Percentiles rank a stretch among this genome's conserved stretches.
Conservation (phyloP, 2,888 invertebrate genomes). For the Thecophora atra region DNA sequence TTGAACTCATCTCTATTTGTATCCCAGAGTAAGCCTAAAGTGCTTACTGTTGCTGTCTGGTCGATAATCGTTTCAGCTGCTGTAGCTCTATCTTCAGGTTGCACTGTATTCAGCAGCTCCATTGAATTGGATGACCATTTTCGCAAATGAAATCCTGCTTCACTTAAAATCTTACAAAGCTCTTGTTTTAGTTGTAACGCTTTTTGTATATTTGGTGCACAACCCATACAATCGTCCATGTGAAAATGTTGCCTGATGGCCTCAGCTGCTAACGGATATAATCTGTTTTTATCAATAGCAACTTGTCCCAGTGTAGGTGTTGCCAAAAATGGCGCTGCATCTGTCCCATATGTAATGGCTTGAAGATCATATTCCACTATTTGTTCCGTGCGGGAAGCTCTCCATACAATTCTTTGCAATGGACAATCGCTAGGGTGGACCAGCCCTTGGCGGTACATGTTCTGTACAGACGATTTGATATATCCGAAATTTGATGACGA, state of each 20-base stretch:
- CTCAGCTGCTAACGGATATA: background rate
- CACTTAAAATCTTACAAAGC: background rate
- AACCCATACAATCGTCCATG: constrained; percentile 13
- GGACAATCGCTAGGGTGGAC: constrained; percentile 25
- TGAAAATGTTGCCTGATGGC: constrained; percentile 9
- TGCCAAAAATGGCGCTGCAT: constrained; percentile 30
- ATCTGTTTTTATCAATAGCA: background rate
- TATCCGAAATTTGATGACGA: constrained; percentile 28
- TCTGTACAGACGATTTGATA: constrained; percentile 25
- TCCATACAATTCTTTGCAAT: constrained; percentile 28
- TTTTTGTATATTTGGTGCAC: background rate
- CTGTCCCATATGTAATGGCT: constrained; percentile 32
- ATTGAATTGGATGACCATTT: constrained; percentile 32
- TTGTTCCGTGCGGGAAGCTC: background rate
- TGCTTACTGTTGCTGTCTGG: no score
- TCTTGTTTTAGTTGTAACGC: background rate
- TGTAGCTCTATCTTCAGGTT: background rate
- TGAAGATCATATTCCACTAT: constrained; percentile 19
- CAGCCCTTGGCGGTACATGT: constrained; percentile 38
- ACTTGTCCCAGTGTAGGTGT: constrained; percentile 20
- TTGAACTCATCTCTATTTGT: background rate
- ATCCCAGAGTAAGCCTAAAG: constrained; percentile 23
- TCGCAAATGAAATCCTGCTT: constrained; percentile 3
- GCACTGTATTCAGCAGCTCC: background rate
- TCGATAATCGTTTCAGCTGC: no score